Evolutionary conservation across 2,888 invertebrate genomes (phyloP).

Genomic region (Caenorhabditis imperialis): DNA sequence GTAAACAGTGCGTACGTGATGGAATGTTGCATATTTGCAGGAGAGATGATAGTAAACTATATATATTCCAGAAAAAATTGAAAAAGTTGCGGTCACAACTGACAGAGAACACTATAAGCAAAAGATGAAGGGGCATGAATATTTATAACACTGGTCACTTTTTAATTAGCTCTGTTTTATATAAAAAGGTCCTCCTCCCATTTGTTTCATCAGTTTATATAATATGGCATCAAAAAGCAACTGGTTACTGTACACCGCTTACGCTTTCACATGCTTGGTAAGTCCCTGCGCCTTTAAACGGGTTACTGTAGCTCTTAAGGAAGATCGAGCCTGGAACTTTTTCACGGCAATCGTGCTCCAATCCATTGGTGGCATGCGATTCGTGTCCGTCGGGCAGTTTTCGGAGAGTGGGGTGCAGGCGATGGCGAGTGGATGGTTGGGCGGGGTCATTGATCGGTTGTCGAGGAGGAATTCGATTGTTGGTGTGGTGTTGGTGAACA

Average conservation of each 20-base stretch:
- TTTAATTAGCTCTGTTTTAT: too few relatives aligned
- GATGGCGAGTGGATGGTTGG: conserved; percentile 46
- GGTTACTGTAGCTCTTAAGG: conserved; percentile 39
- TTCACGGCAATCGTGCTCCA: conserved; percentile 57
- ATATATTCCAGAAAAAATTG: too few relatives aligned
- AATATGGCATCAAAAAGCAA: conserved; percentile 10
- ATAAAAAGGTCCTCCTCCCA: too few relatives aligned
- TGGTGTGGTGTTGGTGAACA: neutral
- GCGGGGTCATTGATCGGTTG: conserved; percentile 46
- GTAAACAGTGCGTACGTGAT: too few relatives aligned
- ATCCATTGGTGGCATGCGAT: conserved; percentile 61
- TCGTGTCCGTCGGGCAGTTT: conserved; percentile 64
- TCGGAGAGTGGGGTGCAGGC: conserved; percentile 59
- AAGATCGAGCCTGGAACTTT: conserved; percentile 67
- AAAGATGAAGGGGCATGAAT: too few relatives aligned
- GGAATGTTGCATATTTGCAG: too few relatives aligned
- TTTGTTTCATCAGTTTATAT: too few relatives aligned
- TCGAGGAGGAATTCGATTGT: conserved; percentile 31
- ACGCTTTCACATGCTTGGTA: conserved; percentile 56
- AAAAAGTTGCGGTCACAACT: too few relatives aligned
- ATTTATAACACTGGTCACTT: too few relatives aligned
- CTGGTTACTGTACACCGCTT: conserved; percentile 35
- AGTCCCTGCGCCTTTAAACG: neutral
- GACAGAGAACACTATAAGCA: too few relatives aligned
- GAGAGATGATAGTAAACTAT: too few relatives aligned